Conservation (phyloP, 64 coral and sea anemone genomes). For the Stichodactyla mertensii region DNA sequence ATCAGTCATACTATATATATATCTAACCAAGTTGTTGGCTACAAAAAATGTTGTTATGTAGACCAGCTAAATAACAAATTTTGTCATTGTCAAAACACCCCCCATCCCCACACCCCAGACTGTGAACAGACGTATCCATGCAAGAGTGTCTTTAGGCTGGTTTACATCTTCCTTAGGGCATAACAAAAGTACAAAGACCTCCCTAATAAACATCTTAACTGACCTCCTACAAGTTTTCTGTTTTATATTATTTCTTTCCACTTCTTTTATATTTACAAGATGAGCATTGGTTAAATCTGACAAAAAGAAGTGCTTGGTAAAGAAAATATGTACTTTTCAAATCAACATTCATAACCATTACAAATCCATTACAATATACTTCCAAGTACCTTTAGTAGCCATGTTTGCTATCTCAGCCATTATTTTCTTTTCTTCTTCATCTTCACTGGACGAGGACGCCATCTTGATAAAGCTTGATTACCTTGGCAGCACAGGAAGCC, state of each 20-base stretch:
- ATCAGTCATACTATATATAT: no score
- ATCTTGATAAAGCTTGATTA: constrained; percentile 4
- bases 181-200: no score
- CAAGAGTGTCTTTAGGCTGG: no score
- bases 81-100: no score
- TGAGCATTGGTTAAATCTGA: neutral
- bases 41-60: no score
- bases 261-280: neutral
- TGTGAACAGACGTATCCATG: no score
- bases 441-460: constrained; percentile 32
- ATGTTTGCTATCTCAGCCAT: constrained; percentile 30
- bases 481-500: neutral
- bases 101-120: no score
- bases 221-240: neutral
- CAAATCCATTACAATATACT: neutral
- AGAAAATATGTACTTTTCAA: neutral
- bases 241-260: neutral
- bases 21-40: no score
- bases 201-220: neutral
- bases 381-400: constrained; percentile 30
- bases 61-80: no score
- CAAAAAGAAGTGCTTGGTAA: neutral
- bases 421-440: constrained; percentile 35
- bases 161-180: no score
- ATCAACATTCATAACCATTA: neutral